phyloP scores from a whole-genome alignment of 2,888 invertebrate species.

The Cacoxenus indagator region DNA sequence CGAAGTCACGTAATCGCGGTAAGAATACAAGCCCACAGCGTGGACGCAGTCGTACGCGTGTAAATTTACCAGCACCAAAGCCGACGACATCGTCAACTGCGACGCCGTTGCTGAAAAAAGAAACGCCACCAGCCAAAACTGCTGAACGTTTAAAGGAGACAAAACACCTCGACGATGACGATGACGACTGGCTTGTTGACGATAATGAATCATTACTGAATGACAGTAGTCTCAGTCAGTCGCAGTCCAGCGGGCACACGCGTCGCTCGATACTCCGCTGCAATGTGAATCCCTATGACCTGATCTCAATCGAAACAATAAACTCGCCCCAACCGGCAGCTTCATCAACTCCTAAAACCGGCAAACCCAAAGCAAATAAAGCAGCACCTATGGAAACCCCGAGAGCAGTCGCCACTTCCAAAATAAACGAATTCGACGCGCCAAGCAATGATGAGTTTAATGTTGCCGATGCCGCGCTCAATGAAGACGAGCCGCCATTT shows the following conservation, averaged over 20 bases:
- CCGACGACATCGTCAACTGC: constrained; percentile 71
- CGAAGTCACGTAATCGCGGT: constrained; percentile 61
- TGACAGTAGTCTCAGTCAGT: constrained; percentile 37
- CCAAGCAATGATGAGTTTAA: constrained; percentile 73
- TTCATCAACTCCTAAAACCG: not conserved
- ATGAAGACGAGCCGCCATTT: constrained; percentile 55
- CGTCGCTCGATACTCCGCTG: constrained; percentile 85
- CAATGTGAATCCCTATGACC: constrained; percentile 86
- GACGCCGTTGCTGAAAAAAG: constrained; percentile 37
- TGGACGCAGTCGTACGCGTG: constrained; percentile 73
- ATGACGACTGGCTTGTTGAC: constrained; percentile 66
- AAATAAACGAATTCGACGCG: constrained; percentile 69
- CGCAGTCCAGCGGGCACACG: constrained; percentile 49
- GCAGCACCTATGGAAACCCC: not conserved
- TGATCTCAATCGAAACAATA: constrained; percentile 75
- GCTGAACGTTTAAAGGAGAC: not conserved
- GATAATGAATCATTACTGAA: constrained; percentile 51
- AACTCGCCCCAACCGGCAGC: not conserved
- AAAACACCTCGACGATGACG: constrained; percentile 36
- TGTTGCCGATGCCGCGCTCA: constrained; percentile 66
- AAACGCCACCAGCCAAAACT: not conserved
- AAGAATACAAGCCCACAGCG: constrained; percentile 75
- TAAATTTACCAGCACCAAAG: constrained; percentile 68
- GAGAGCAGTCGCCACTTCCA: not conserved
- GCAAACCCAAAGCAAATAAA: not conserved